These are phyloP conservation scores for Caenorhabditis panamensis DNA, from an alignment of 2,888 invertebrate species.

Conservation along the genomic window DNA sequence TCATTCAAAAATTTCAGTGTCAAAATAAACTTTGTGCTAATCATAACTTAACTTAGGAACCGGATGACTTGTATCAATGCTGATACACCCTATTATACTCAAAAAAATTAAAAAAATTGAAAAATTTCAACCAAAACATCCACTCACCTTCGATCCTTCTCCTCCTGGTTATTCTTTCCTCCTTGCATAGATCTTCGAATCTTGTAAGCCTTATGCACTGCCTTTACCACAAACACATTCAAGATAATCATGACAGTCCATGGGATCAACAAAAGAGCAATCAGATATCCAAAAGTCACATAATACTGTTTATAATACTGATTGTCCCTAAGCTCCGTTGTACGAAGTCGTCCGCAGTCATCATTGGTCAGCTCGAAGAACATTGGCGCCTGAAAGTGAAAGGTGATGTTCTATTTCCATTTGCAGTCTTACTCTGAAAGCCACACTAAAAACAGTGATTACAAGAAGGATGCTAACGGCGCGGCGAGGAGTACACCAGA, in stretches of 20 bases:
- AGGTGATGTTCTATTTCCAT: neutral
- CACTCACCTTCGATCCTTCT: slow-evolving; percentile 72
- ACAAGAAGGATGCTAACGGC: slow-evolving; percentile 67
- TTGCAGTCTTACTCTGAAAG: slow-evolving; percentile 74
- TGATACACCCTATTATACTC: neutral
- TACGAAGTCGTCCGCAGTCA: slow-evolving; percentile 73
- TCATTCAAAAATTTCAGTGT: slow-evolving; percentile 36
- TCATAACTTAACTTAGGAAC: neutral
- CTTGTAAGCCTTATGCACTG: slow-evolving; percentile 74
- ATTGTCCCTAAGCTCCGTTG: slow-evolving; percentile 70
- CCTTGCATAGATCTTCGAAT: slow-evolving; percentile 69
- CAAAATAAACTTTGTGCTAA: slow-evolving; percentile 20
- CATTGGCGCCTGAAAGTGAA: slow-evolving; percentile 69
- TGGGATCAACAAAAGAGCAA: slow-evolving; percentile 73
- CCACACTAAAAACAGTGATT: slow-evolving; percentile 71
- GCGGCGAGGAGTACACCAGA: slow-evolving; percentile 75
- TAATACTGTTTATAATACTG: slow-evolving; percentile 74
- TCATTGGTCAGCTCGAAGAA: slow-evolving; percentile 74
- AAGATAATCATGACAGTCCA: slow-evolving; percentile 77
- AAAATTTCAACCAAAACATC: neutral
- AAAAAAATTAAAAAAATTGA: neutral
- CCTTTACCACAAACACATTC: slow-evolving; percentile 74
- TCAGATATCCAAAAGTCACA: slow-evolving; percentile 75
- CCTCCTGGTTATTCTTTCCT: slow-evolving; percentile 70
- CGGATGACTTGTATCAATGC: neutral